These are phyloP conservation scores for Monomorium pharaonis DNA, from an alignment of 1,140 invertebrate species.

Conservation along the genomic window DNA sequence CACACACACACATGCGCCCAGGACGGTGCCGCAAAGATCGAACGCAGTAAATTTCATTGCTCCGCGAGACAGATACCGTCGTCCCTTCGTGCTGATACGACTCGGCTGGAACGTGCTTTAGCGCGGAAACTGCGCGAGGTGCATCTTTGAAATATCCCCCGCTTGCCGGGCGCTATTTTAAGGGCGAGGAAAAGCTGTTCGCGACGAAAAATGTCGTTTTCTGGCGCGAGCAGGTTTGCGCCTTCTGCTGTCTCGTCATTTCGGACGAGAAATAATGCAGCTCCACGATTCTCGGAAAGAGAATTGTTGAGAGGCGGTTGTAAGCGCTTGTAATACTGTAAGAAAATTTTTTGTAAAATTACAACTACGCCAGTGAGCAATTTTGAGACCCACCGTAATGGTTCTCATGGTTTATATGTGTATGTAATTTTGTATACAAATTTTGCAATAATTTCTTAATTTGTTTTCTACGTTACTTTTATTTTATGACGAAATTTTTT, in stretches of 20 bases:
- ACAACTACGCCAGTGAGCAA: no score
- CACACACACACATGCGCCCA: no score
- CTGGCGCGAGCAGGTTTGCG: constrained; percentile 3
- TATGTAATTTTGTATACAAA: no score
- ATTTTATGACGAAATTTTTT: no score
- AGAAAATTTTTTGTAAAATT: no score
- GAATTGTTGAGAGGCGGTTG: no score
- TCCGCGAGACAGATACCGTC: constrained; percentile 21
- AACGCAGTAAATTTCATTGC: constrained; percentile 36
- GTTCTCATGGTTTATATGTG: no score
- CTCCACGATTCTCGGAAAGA: background rate
- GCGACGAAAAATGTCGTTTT: constrained; percentile 18
- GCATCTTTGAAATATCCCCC: constrained; percentile 39
- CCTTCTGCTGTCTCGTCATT: background rate
- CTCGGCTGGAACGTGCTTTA: constrained; percentile 29
- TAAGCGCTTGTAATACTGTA: no score
- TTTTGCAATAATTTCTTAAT: no score
- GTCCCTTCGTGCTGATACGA: constrained; percentile 45
- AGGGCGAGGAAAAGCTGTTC: constrained; percentile 1
- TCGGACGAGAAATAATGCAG: background rate
- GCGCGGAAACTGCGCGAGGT: background rate
- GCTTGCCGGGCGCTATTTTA: constrained; percentile 23
- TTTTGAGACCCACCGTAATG: no score
- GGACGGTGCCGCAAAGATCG: constrained; percentile 3
- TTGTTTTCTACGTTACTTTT: no score